Conservation (phyloP, 2,797 vertebrate species). For the Acridotheres tristis region DNA sequence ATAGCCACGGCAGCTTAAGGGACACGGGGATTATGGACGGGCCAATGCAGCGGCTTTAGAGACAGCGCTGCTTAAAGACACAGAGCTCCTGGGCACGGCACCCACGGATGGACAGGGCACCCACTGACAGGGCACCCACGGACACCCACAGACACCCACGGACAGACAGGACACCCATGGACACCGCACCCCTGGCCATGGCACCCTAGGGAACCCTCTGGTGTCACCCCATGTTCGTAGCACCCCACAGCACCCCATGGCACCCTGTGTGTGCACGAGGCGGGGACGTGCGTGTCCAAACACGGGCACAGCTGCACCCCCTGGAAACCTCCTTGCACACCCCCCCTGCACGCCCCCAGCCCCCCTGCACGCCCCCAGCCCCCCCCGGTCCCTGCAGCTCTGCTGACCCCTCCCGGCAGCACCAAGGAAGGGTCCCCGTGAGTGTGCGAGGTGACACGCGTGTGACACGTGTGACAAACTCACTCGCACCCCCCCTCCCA, state of each 20-base stretch:
- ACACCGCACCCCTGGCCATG: not conserved
- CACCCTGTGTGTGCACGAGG: not conserved
- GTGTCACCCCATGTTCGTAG: accelerated
- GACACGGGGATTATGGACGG: not conserved
- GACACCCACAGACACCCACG: too few species aligned
- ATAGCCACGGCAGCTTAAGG: not conserved
- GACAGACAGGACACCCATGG: accelerated
- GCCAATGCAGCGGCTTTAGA: accelerated
- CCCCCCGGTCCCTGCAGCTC: not conserved
- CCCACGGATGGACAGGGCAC: not conserved
- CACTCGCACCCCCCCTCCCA: not conserved
- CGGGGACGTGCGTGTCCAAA: accelerated
- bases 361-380: not conserved
- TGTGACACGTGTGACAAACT: not conserved
- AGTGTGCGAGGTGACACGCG: not conserved
- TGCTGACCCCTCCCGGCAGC: conserved; percentile 22
- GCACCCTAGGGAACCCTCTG: accelerated
- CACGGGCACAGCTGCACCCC: too few species aligned
- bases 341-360: not conserved
- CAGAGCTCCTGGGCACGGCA: accelerated
- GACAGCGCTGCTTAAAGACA: not conserved
- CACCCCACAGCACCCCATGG: not conserved
- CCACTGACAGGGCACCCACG: accelerated
- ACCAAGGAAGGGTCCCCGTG: not conserved
- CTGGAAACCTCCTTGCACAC: too few species aligned